Base-by-base conservation (phyloP, 2,797 vertebrate genomes). In the Staurois parvus region DNA sequence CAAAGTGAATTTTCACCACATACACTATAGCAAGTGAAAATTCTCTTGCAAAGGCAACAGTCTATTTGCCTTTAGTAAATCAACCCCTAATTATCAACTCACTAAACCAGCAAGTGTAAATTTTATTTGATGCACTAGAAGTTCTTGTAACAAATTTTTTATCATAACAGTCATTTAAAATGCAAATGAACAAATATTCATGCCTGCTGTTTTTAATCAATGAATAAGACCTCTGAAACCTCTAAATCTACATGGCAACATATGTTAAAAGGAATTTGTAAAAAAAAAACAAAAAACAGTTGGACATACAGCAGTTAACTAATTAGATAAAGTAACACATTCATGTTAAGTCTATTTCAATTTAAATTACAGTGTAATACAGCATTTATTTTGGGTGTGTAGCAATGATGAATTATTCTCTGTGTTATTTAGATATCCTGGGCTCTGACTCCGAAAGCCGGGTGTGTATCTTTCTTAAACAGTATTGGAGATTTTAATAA, bases 121-220 rank as follows among this genome's bases (percentile, higher is more conserved):
- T 29, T 29, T 72, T n/a, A 42, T 72, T 34, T 28, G 1, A 52
- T 17, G 28, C 5, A 24, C n/a, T 29, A 66, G n/a, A 62, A n/a
- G 24, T 45, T 48, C n/a, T 28, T 45, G 3, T 48, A 66, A 73
- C 69, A 81, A 37, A 26, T 81, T 70, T 72, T 66, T 28, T 64
- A 64, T 82, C 67, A 83, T 68, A 62, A 56, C n/a, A 84, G 72
- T 67, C 81, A 67, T 83, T 75, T 84, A 84, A 76, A 59, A 76
- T 84, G 82, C 59, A 84, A 84, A 83, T 83, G 59, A 83, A 68
- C 37, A 68, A 64, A 42, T 83, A 68, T 67, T 52, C n/a, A 67
- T 70, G 69, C 67, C 82, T 59, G 82, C 82, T 77, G 82, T 70
- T 84, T 84, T 84, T 77, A 84, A 77, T 84, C 74, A 84, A 77